Evolutionary conservation across 2,113 vertebrate species (phyloP).

Genomic region (Mesoclemmys tuberculata): DNA sequence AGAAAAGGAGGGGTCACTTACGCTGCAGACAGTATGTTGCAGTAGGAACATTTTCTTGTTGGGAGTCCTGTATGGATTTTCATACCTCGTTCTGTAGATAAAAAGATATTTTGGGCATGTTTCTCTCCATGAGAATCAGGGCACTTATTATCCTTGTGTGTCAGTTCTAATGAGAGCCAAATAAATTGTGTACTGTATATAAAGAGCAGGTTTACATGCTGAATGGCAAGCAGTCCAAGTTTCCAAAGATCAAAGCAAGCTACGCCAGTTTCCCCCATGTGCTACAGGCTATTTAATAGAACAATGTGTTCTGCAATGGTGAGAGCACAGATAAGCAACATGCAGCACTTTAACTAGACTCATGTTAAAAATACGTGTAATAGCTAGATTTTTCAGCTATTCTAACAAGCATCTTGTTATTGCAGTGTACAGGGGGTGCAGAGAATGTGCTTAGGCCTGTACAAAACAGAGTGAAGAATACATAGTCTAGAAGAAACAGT

Average conservation of each 20-base stretch:
- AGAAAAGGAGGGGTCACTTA: background rate
- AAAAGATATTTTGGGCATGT: conserved; percentile 66
- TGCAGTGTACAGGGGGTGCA: background rate
- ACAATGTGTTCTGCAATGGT: background rate
- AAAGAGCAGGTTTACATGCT: conserved; percentile 27
- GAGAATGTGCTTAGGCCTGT: background rate
- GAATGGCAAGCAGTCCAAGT: background rate
- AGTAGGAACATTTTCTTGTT: conserved; percentile 35
- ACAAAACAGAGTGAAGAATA: background rate
- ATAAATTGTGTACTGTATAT: conserved; percentile 4
- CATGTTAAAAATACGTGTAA: background rate
- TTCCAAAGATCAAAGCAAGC: conserved; percentile 29
- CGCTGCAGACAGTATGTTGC: background rate
- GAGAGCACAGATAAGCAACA: background rate
- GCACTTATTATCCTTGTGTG: conserved; percentile 49
- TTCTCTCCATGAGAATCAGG: conserved; percentile 42
- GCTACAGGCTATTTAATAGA: background rate
- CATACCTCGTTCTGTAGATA: conserved; percentile 7
- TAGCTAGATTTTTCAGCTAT: background rate
- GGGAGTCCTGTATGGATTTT: background rate
- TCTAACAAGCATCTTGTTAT: background rate
- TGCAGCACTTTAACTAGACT: background rate
- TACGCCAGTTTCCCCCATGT: background rate
- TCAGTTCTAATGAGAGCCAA: conserved; percentile 58
- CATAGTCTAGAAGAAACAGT: too few species aligned